Conservation (phyloP, 30 jellyfish, hydroid and myxozoan species). For the Chrysaora quinquecirrha region DNA sequence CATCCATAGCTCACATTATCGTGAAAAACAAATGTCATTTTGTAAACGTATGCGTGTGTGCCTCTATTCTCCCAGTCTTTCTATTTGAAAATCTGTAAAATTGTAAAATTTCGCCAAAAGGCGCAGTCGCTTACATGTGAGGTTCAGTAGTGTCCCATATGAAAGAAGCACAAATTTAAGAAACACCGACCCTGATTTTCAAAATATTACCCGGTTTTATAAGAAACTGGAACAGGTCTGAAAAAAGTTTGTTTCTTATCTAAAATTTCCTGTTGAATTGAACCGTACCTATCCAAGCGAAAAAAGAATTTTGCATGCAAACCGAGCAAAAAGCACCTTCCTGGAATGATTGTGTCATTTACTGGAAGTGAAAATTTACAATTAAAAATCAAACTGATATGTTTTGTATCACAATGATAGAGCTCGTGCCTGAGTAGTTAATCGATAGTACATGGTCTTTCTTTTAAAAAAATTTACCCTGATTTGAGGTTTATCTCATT, state of each 20-base stretch:
- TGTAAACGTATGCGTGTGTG: neutral
- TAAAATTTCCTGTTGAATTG: slow-evolving; percentile 2
- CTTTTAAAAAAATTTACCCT: slow-evolving; percentile 19
- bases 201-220: neutral
- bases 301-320: slow-evolving; percentile 30
- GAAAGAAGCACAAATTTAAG: neutral
- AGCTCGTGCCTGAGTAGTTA: slow-evolving; percentile 43
- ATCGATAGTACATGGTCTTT: slow-evolving; percentile 36
- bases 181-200: neutral
- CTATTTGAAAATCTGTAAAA: neutral
- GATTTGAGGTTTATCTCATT: slow-evolving; percentile 32
- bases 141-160: slow-evolving; percentile 4
- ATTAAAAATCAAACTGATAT: slow-evolving; percentile 1
- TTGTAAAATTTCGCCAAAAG: neutral
- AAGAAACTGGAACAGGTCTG: slow-evolving; percentile 1
- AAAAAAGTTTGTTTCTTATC: neutral
- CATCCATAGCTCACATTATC: slow-evolving; percentile 2
- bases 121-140: slow-evolving; percentile 3
- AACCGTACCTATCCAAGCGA: slow-evolving; percentile 19
- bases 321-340: slow-evolving; percentile 36
- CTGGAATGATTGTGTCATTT: slow-evolving; percentile 34
- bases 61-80: slow-evolving; percentile 4
- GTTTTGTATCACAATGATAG: slow-evolving; percentile 29
- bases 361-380: slow-evolving; percentile 32
- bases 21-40: neutral